Evolutionary conservation across 53 echinoderm and acorn worm genomes (phyloP), one percentile per base, ranked within the genome.

Genomic region (Pentamera pediparva): DNA sequence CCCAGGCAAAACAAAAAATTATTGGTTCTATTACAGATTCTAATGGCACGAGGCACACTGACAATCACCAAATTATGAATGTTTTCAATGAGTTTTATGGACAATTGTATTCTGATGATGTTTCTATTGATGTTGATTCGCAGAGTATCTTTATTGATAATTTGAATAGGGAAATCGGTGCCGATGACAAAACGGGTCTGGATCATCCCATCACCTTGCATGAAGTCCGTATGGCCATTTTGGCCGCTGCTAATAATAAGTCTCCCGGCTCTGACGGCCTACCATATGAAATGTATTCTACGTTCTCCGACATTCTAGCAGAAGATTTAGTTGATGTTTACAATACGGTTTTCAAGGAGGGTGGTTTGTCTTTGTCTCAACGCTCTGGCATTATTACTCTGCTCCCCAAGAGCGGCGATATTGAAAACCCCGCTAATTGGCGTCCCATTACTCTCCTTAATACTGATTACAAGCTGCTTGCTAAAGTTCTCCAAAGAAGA

Each of bases 381-480:
- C 56, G 76, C 2, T 48, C 59, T 6, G 86, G 69, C 30, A 62
- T 86, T 50, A 81, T 86, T 39, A 78, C 60, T 29, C 61, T 87
- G 1, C 48, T 83, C 2, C 83, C 87, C 21, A 87, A 87, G 38
- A 58, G 38, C 22, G 79, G 87, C 5, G 79, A 82, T 45, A 5
- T 35, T 4, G 20, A 55, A 3, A 77, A 78, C 5, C 81, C 75
- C 7, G 65, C 54, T 1, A 82, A 78, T 55, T 40, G 87, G 48
- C 63, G 87, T 10, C 86, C 81, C 1, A 72, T 86, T 3, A 73
- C 74, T 65, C 62, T 87, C 21, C 43, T 87, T 24, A 78, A 43
- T 11, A 78, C 73, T 4, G 83, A 87, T 59, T 83, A 87, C 29
- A 82, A 83, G 49, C 77, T 86, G 5, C 51, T 81, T 36, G 21